phyloP scores from a whole-genome alignment of 2,888 invertebrate genomes.

The Tuberolachnus salignus region DNA sequence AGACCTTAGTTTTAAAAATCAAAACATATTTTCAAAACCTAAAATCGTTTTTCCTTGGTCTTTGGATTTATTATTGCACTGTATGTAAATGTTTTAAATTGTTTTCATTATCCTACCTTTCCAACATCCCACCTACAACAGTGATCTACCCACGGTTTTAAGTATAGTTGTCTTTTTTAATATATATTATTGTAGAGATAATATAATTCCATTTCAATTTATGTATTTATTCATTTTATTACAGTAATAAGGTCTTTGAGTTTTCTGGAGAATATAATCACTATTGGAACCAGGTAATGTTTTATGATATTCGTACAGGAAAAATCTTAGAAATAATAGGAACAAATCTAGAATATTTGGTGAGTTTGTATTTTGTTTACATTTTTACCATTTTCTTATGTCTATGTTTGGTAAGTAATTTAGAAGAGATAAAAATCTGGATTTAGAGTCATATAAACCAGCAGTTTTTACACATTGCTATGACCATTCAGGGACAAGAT shows the following conservation, averaged over 20 bases:
- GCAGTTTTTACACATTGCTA: conserved; percentile 97
- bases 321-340: conserved; percentile 87
- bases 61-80: too few species aligned
- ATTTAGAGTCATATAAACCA: conserved; percentile 81
- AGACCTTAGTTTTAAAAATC: too few species aligned
- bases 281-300: conserved; percentile 92
- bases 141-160: too few species aligned
- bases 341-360: conserved; percentile 87
- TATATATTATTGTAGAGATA: not conserved
- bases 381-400: not conserved
- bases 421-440: conserved; percentile 75
- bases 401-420: conserved; percentile 70
- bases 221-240: conserved; percentile 45
- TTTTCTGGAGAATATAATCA: conserved; percentile 86
- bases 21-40: too few species aligned
- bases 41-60: not conserved
- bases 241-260: conserved; percentile 59
- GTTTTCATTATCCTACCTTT: not conserved
- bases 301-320: conserved; percentile 89
- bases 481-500: conserved; percentile 85
- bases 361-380: conserved; percentile 19
- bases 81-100: not conserved
- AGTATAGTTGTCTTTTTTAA: not conserved
- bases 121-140: too few species aligned
- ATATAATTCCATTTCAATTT: not conserved